Evolutionary conservation across 2,888 invertebrate genomes (phyloP), one percentile per base, ranked within the genome.

Genomic region (Parnassius mnemosyne): DNA sequence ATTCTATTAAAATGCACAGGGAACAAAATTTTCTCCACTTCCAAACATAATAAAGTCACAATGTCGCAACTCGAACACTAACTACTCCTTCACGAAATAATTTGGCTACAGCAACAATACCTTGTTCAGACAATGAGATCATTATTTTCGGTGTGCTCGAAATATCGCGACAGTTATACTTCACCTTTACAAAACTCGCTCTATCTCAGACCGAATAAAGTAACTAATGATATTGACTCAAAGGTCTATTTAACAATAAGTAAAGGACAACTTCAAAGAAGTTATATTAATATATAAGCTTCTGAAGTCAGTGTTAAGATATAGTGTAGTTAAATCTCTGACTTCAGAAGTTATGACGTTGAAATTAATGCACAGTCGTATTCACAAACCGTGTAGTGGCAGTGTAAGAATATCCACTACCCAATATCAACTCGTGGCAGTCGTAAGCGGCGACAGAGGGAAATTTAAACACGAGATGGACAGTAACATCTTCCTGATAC

Each of bases 31-130:
- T 47, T 47, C 47, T 5, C 50, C 16, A 13, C 50, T 16, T 50
- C 9, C 13, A 10, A 7, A 50, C 50, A 50, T 13, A 16, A 20
- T n/a, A 41, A 53, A 11, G 2, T 44, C 10, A 12, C 12, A 51
- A 25, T 43, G 25, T 51, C 60, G 11, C 50, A 50, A 51, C 13
- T 60, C 11, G 60, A 60, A 60, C 51, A 50, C 54, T 44, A 60
- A 60, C 47, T 5, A 25, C 49, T 25, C n/a, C 61, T 56, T 56
- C 41, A 52, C 42, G 34, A 46, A 51, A 56, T 55, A 61, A 61
- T 61, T 61, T 56, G 55, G 51, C 55, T 51, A n/a, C 50, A 16
- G 55, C 51, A 13, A 61, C 61, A 61, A 56, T 56, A 42, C 49
- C 34, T 52, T 56, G 61, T 61, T 61, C 52, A 52, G 55, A 50